phyloP scores from a whole-genome alignment of 1,140 invertebrate genomes.

The Ladona fulva region DNA sequence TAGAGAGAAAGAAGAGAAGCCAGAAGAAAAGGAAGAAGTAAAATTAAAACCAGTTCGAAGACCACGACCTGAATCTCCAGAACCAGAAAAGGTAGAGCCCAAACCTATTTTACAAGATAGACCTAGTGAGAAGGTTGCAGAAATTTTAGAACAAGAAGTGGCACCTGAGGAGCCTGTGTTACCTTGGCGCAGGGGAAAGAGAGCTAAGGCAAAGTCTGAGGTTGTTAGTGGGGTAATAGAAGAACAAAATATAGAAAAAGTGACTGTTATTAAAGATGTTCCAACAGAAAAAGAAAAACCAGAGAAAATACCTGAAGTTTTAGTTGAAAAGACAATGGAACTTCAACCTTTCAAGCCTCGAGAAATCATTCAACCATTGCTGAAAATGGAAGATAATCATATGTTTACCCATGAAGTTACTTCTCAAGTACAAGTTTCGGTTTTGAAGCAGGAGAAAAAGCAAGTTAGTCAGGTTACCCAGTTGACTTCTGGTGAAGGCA shows the following conservation, averaged over 20 bases:
- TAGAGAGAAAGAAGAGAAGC: slow-evolving; percentile 23
- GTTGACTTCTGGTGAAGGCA: background rate
- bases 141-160: slow-evolving; percentile 5
- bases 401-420: background rate
- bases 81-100: background rate
- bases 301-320: background rate
- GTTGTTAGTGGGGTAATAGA: background rate
- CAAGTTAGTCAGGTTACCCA: background rate
- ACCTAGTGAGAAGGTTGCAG: slow-evolving; percentile 19
- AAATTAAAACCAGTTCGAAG: slow-evolving; percentile 22
- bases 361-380: background rate
- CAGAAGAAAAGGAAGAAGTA: slow-evolving; percentile 22
- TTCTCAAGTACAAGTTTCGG: background rate
- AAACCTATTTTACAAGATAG: slow-evolving; percentile 18
- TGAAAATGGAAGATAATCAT: background rate
- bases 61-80: slow-evolving; percentile 17
- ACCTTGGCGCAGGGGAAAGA: slow-evolving; percentile 18
- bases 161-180: slow-evolving; percentile 17
- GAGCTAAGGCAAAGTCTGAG: background rate
- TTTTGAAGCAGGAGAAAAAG: background rate
- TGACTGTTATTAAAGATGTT: slow-evolving; percentile 26
- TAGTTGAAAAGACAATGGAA: background rate
- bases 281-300: slow-evolving; percentile 40
- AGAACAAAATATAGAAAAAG: background rate
- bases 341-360: background rate